phyloP scores from a whole-genome alignment of 2,113 vertebrate genomes.

The Cygnus buccinator region DNA sequence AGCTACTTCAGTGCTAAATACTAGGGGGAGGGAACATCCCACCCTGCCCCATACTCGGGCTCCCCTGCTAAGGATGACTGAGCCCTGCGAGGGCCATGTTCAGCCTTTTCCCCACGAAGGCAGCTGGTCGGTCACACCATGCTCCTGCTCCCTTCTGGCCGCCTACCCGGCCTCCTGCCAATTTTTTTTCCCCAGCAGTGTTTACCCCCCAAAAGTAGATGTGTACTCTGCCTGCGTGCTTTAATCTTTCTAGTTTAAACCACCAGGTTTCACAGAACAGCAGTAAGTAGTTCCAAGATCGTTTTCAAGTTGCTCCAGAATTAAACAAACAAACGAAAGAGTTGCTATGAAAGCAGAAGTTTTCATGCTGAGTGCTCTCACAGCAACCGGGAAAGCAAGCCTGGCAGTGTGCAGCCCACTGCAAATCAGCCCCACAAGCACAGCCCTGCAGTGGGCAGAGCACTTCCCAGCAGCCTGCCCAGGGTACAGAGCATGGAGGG shows the following conservation, averaged over 20 bases:
- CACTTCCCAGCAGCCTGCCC: fast-evolving
- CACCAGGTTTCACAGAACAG: background rate
- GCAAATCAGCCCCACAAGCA: fast-evolving
- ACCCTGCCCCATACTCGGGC: fast-evolving
- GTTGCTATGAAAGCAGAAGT: background rate
- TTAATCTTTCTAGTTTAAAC: background rate
- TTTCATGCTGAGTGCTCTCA: background rate
- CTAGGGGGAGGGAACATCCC: background rate
- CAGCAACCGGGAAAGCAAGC: background rate
- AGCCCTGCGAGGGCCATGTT: background rate
- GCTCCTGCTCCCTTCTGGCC: background rate
- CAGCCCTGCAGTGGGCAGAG: fast-evolving
- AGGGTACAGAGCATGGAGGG: too few relatives aligned
- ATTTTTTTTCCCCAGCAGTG: background rate
- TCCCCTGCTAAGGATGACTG: background rate
- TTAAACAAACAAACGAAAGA: background rate
- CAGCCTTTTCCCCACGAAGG: fast-evolving
- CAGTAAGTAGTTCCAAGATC: background rate
- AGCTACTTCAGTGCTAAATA: background rate
- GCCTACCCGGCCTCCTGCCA: background rate
- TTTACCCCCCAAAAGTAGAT: background rate
- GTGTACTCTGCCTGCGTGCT: background rate
- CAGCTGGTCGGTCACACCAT: background rate
- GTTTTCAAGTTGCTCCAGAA: background rate
- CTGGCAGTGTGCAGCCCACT: background rate